A percentile compares a stretch with the other conserved stretches of the same genome.
Evolutionary conservation across 2,888 invertebrate species (phyloP).

Genomic region (Thalpophila matura): DNA sequence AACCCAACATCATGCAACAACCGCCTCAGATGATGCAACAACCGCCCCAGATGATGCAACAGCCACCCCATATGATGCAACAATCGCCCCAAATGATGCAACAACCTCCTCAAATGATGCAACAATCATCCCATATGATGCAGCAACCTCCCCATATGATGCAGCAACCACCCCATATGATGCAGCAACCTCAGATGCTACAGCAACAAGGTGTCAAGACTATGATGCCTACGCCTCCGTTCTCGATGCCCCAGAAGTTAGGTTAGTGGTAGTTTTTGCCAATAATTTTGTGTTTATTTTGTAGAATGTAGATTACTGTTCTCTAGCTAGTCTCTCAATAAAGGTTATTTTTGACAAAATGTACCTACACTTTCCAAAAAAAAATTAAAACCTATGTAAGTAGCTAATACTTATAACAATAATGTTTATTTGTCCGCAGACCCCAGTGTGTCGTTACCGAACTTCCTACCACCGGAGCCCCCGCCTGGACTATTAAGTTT

Average conservation of each 20-base stretch:
- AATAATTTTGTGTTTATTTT: neutral
- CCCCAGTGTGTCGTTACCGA: conserved; percentile 67
- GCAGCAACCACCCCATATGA: conserved; percentile 21
- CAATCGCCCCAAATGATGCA: conserved; percentile 13
- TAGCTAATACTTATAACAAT: neutral
- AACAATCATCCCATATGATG: conserved; percentile 43
- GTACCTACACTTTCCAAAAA: no score
- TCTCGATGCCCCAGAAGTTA: conserved; percentile 61
- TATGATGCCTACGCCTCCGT: conserved; percentile 52
- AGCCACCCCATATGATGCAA: conserved; percentile 38
- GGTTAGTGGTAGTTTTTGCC: conserved; percentile 21
- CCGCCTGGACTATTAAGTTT: conserved; percentile 80
- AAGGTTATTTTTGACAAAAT: no score
- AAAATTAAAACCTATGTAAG: no score
- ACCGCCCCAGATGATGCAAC: conserved; percentile 31
- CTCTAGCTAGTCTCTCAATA: no score
- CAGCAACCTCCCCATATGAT: conserved; percentile 46
- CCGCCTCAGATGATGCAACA: conserved; percentile 39
- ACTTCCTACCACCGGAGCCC: conserved; percentile 83
- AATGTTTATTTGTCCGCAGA: conserved; percentile 70
- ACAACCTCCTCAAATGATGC: conserved; percentile 20
- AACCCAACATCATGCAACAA: conserved; percentile 41
- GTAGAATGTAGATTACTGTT: no score
- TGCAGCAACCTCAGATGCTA: conserved; percentile 44
- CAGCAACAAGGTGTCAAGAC: conserved; percentile 37